Base-by-base conservation (phyloP, 1,140 invertebrate genomes). In the Drosophila pseudoananassae region DNA sequence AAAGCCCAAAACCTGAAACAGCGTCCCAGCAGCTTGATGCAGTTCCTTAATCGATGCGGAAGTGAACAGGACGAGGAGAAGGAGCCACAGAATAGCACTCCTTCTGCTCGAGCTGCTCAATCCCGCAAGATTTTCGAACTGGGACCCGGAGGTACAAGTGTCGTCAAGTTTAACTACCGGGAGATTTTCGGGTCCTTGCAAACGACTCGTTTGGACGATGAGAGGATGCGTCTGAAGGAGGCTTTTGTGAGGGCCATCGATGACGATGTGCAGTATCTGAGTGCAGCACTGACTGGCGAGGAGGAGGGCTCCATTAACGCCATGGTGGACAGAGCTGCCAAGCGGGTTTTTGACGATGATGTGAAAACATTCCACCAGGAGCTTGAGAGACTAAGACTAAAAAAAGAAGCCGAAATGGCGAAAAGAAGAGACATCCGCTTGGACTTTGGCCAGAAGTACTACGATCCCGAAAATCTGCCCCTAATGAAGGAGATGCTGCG, bases 401-500 rank as follows among this genome's bases (percentile, higher is more conserved):
- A 5, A n/a, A 45, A 36, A 29, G 40, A 20, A 2, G 10, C 6
- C 0, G 6, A 50, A 8, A 6, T 10, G 15, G 8, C 1, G 9
- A 6, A 9, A 0, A 14, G 17, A 3, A n/a, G 4, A 0, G 0
- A 40, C 4, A 10, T 1, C 0, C 47, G 71, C 0, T 5, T 88
- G 7, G 14, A 77, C 3, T 69, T 80, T 40, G 78, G 70, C 0
- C 40, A 31, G 5, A 7, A 68, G 1, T 71, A 54, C 33, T 81
- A 66, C 50, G 78, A 90, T 61, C 45, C 75, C 0, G 46, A 64
- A 0, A 64, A 90, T 10, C 23, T 64, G 0, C 47, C 50, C 0
- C 27, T 68, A 17, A 90, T 90, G 78, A 57, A 54, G 31, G 29
- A 68, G 14, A 61, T 90, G 64, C 61, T 90, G 0, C 36, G 47